Percentiles rank a stretch among this genome's conserved stretches.
phyloP scores from a whole-genome alignment of 2,797 vertebrate species.

The Macrochelys suwanniensis region DNA sequence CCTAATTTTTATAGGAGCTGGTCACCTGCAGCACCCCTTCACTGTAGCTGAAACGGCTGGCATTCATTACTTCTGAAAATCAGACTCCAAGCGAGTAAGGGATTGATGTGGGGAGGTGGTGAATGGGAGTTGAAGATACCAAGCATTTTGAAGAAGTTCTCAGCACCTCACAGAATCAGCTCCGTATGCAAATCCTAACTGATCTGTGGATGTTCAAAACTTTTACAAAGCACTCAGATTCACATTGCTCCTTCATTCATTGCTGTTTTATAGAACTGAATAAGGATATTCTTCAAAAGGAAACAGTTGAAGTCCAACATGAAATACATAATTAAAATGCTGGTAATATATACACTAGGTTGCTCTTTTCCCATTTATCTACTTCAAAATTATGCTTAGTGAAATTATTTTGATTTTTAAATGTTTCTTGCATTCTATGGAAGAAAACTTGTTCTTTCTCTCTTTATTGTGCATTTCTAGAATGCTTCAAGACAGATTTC shows the following conservation, averaged over 20 bases:
- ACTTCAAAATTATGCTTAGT: conserved; percentile 68
- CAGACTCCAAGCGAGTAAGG: too few species aligned
- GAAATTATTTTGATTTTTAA: conserved; percentile 44
- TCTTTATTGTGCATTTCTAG: conserved; percentile 52
- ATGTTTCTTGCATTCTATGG: conserved; percentile 58
- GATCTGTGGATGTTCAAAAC: not conserved
- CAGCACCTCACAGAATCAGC: not conserved
- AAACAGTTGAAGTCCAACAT: conserved; percentile 2
- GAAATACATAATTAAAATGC: conserved; percentile 35
- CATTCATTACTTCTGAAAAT: too few species aligned
- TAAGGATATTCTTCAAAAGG: conserved; percentile 33
- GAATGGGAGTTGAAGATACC: not conserved
- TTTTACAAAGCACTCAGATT: not conserved
- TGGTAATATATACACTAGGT: not conserved
- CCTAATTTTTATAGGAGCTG: too few species aligned
- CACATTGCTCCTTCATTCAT: not conserved
- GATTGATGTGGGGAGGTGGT: too few species aligned
- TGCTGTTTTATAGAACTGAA: conserved; percentile 48
- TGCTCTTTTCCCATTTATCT: conserved; percentile 57
- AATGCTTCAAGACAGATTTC: conserved; percentile 57
- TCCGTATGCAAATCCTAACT: not conserved
- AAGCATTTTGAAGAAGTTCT: not conserved
- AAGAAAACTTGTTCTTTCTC: conserved; percentile 63
- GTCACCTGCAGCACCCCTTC: too few species aligned
- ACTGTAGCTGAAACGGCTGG: too few species aligned